Percentiles rank a stretch among this genome's conserved stretches.
Evolutionary conservation across 2,797 vertebrate species (phyloP).

Genomic region (Decapterus maruadsi): DNA sequence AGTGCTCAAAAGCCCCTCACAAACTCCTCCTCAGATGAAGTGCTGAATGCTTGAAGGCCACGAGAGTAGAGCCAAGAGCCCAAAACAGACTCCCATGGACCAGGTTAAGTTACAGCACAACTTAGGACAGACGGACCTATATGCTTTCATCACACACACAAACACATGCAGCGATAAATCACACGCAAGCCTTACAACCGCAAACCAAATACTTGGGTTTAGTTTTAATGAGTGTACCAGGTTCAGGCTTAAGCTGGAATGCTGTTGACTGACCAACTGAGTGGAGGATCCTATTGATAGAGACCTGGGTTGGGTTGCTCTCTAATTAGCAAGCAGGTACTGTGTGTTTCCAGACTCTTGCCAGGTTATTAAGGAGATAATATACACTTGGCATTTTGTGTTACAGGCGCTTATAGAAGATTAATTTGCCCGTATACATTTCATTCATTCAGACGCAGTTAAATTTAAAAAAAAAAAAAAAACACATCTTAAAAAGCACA

Average conservation of each 20-base stretch:
- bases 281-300: slow-evolving; percentile 67
- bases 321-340: slow-evolving; percentile 73
- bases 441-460: not conserved
- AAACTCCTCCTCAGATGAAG: slow-evolving; percentile 59
- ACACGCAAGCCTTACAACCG: slow-evolving; percentile 43
- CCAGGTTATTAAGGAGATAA: slow-evolving; percentile 24
- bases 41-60: slow-evolving; percentile 62
- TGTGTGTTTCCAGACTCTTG: slow-evolving; percentile 14
- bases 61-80: slow-evolving; percentile 62
- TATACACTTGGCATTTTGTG: not conserved
- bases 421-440: not conserved
- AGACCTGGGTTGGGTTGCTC: slow-evolving; percentile 69
- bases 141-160: slow-evolving; percentile 45
- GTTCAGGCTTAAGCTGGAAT: slow-evolving; percentile 72
- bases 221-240: slow-evolving; percentile 75
- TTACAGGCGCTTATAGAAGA: not conserved
- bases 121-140: slow-evolving; percentile 37
- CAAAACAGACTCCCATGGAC: slow-evolving; percentile 66
- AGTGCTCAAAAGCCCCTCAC: slow-evolving; percentile 33
- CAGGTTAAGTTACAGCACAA: slow-evolving; percentile 72
- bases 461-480: not conserved
- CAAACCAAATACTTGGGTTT: slow-evolving; percentile 67
- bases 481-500: not conserved
- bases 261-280: slow-evolving; percentile 77
- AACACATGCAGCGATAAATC: slow-evolving; percentile 50